phyloP scores from a whole-genome alignment of 1,140 invertebrate species.

The Papilio polytes region DNA sequence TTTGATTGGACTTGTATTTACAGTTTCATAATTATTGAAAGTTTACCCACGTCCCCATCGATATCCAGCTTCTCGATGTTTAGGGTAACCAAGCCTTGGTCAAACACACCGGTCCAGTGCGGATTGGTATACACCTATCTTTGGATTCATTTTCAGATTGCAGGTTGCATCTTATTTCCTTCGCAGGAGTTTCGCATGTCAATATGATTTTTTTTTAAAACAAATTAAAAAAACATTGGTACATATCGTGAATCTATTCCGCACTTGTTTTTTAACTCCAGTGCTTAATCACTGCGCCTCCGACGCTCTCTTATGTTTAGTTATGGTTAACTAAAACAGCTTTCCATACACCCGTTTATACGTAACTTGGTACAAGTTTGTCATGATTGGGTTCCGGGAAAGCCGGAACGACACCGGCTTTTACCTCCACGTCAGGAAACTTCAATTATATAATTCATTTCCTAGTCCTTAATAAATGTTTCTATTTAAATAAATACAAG shows the following conservation, averaged over 20 bases:
- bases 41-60: not conserved
- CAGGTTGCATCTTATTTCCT: not conserved
- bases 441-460: constrained; percentile 34
- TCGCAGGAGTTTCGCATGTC: not conserved
- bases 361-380: constrained; percentile 67
- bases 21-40: constrained; percentile 68
- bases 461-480: constrained; percentile 35
- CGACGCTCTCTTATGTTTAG: constrained; percentile 47
- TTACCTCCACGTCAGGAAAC: constrained; percentile 29
- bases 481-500: not conserved
- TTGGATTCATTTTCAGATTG: not conserved
- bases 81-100: no score
- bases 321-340: constrained; percentile 42
- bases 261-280: not conserved
- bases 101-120: no score
- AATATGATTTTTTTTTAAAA: no score
- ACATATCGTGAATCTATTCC: not conserved
- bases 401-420: constrained; percentile 28
- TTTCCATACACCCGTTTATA: constrained; percentile 38
- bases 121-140: not conserved
- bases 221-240: not conserved
- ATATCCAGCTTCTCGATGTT: not conserved
- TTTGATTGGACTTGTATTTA: constrained; percentile 74
- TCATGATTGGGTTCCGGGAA: constrained; percentile 41
- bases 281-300: not conserved